These are phyloP conservation scores for Scolopax bukidnonensis DNA, from an alignment of 2,797 vertebrate genomes.

Conservation along the genomic window DNA sequence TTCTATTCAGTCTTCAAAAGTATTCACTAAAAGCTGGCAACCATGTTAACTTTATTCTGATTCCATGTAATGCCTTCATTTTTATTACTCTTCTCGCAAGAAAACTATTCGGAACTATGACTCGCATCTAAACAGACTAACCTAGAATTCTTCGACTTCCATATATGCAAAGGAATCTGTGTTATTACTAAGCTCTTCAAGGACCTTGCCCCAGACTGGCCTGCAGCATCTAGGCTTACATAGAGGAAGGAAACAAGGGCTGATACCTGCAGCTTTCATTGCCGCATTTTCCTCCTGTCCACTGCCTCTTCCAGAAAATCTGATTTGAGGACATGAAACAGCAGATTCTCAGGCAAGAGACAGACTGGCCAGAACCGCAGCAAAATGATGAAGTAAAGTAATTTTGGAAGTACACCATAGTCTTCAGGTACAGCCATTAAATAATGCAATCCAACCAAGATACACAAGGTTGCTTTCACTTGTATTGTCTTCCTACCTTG, in stretches of 20 bases:
- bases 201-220: neutral
- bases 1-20: neutral
- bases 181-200: neutral
- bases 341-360: neutral
- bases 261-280: neutral
- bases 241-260: neutral
- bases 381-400: neutral
- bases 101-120: neutral
- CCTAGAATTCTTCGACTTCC: neutral
- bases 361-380: neutral
- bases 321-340: neutral
- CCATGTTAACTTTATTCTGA: neutral
- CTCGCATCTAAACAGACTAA: neutral
- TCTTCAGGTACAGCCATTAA: neutral
- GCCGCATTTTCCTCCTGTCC: neutral
- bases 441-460: neutral
- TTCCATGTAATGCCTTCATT: neutral
- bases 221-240: neutral
- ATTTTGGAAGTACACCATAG: neutral
- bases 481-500: neutral
- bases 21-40: neutral
- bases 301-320: neutral
- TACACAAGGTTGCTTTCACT: neutral
- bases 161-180: neutral
- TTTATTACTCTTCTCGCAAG: neutral